Evolutionary conservation across 2,888 invertebrate genomes (phyloP).

Genomic region (Seira ritae): DNA sequence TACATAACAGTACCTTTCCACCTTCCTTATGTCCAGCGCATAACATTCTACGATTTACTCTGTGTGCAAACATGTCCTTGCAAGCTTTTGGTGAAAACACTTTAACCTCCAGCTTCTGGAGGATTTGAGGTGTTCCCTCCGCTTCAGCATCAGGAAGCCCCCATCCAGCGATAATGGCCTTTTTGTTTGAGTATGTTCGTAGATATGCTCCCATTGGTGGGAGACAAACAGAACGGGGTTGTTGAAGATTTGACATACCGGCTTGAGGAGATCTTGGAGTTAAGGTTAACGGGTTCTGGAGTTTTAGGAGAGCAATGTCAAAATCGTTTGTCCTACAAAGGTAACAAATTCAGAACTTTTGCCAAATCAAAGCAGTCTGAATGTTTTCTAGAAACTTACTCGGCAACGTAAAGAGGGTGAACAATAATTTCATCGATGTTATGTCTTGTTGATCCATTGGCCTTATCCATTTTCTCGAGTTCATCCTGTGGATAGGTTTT

Average conservation of each 20-base stretch:
- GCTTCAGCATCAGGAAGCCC: conserved; percentile 61
- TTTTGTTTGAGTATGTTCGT: conserved; percentile 40
- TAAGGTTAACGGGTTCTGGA: conserved; percentile 55
- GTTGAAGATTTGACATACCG: conserved; percentile 21
- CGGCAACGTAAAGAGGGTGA: conserved; percentile 70
- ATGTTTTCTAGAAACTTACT: conserved; percentile 38
- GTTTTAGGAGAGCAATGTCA: conserved; percentile 63
- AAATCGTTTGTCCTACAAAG: conserved; percentile 69
- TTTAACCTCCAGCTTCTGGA: conserved; percentile 69
- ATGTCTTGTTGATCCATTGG: conserved; percentile 55
- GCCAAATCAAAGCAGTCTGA: not conserved
- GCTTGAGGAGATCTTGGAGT: not conserved
- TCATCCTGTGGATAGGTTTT: conserved; percentile 43
- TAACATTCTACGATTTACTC: conserved; percentile 69
- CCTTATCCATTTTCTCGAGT: conserved; percentile 57
- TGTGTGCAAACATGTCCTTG: conserved; percentile 62
- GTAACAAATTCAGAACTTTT: not conserved
- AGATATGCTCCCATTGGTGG: conserved; percentile 64
- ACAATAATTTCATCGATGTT: conserved; percentile 69
- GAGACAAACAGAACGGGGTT: conserved; percentile 61
- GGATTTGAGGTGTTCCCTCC: conserved; percentile 43
- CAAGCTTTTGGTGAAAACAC: conserved; percentile 65
- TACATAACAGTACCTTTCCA: too few species aligned
- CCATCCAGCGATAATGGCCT: conserved; percentile 67
- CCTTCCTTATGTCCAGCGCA: conserved; percentile 70